A percentile compares a stretch with the other conserved stretches of the same genome.
Evolutionary conservation across 2,113 vertebrate genomes (phyloP).

Genomic region (Urocynchramus pylzowi): DNA sequence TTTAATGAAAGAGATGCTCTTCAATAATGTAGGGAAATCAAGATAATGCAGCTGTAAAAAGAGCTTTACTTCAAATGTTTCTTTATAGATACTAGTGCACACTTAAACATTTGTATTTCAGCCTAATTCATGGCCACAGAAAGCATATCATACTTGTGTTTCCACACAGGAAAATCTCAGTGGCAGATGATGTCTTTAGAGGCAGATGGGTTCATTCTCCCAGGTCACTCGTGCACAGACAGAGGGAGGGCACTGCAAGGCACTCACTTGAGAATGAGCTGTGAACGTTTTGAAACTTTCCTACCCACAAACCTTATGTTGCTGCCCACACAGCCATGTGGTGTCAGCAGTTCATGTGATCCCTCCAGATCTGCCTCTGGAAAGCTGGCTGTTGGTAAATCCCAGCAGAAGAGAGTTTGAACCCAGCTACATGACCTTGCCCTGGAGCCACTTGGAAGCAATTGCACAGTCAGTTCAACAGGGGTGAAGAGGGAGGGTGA

Average conservation of each 20-base stretch:
- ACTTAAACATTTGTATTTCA: neutral
- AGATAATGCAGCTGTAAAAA: neutral
- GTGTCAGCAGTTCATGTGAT: neutral
- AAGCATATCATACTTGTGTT: neutral
- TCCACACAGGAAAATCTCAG: neutral
- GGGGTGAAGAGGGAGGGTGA: neutral
- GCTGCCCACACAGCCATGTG: neutral
- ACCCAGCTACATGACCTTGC: neutral
- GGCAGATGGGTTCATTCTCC: neutral
- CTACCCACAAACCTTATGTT: constrained; percentile 41
- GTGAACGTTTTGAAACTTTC: neutral
- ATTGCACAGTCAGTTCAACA: neutral
- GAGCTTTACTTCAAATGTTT: neutral
- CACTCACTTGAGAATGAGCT: neutral
- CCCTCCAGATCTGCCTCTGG: neutral
- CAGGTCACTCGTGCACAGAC: neutral
- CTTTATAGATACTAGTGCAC: neutral
- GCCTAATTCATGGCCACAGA: neutral
- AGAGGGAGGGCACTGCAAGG: neutral
- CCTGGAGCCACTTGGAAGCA: neutral
- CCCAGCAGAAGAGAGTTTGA: neutral
- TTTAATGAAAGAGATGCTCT: neutral
- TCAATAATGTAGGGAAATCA: neutral
- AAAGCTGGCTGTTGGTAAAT: neutral
- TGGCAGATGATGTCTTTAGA: neutral